A percentile compares a stretch with the other conserved stretches of the same genome.
Conservation (phyloP, 2,113 vertebrate species). For the Calidris pugnax region DNA sequence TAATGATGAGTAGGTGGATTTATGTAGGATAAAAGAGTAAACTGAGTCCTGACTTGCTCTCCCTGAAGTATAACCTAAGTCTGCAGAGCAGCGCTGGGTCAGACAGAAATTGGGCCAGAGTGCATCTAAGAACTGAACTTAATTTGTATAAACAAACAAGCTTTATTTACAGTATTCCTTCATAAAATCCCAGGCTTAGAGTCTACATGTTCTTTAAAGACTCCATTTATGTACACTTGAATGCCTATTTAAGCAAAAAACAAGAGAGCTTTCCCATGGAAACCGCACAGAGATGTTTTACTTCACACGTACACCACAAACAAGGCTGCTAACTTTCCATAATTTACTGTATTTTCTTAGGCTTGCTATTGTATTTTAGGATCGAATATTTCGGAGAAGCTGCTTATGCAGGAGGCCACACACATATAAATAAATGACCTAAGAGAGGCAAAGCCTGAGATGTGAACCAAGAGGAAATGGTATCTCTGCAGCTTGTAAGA, state of each 20-base stretch:
- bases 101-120: slow-evolving; percentile 26
- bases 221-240: slow-evolving; percentile 68
- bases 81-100: not conserved
- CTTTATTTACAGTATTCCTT: slow-evolving; percentile 69
- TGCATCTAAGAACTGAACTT: slow-evolving; percentile 57
- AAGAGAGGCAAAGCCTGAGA: not conserved
- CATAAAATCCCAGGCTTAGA: slow-evolving; percentile 62
- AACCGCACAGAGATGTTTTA: slow-evolving; percentile 72
- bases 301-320: slow-evolving; percentile 73
- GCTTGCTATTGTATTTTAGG: slow-evolving; percentile 45
- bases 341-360: slow-evolving; percentile 49
- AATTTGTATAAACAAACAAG: slow-evolving; percentile 70
- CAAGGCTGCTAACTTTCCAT: slow-evolving; percentile 61
- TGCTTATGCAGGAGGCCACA: slow-evolving; percentile 41
- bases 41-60: not conserved
- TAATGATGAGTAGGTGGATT: slow-evolving; percentile 59
- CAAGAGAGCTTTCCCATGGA: slow-evolving; percentile 76
- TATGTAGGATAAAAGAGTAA: slow-evolving; percentile 70
- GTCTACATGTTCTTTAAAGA: slow-evolving; percentile 63
- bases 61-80: not conserved
- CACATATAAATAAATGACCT: slow-evolving; percentile 52
- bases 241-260: slow-evolving; percentile 65
- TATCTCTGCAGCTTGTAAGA: not conserved
- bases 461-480: not conserved
- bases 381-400: slow-evolving; percentile 8